Conservation (phyloP, 2,113 vertebrate genomes). For the Galemys pyrenaicus region DNA sequence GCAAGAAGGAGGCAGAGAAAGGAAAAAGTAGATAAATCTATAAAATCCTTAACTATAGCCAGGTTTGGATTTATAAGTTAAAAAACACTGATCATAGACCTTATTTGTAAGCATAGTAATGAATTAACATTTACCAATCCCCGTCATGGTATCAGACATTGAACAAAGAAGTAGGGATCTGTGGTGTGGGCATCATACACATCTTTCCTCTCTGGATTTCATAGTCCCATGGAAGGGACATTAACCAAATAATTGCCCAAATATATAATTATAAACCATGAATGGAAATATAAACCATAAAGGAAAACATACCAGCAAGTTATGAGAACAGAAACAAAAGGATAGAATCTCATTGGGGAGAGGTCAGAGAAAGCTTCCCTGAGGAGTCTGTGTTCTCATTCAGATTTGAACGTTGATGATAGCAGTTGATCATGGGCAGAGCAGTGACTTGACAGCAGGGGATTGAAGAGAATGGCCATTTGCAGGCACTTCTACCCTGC, state of each 20-base stretch:
- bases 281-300: too few relatives aligned
- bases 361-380: conserved; percentile 27
- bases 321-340: conserved; percentile 31
- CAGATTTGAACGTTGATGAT: conserved; percentile 6
- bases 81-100: neutral
- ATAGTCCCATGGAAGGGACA: too few relatives aligned
- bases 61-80: conserved; percentile 23
- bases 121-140: too few relatives aligned
- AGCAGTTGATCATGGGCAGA: neutral
- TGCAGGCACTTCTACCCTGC: neutral
- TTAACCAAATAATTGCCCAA: conserved; percentile 13
- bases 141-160: neutral
- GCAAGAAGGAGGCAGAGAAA: neutral
- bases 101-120: neutral
- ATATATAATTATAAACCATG: conserved; percentile 26
- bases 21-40: neutral
- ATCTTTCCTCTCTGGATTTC: neutral
- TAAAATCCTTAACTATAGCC: neutral
- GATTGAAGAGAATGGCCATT: neutral
- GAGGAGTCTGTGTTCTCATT: conserved; percentile 40
- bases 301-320: neutral
- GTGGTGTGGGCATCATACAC: neutral
- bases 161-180: neutral
- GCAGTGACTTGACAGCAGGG: neutral
- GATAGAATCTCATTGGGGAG: conserved; percentile 1